Conservation (phyloP, 2,888 invertebrate genomes). For the Idaea biselata region DNA sequence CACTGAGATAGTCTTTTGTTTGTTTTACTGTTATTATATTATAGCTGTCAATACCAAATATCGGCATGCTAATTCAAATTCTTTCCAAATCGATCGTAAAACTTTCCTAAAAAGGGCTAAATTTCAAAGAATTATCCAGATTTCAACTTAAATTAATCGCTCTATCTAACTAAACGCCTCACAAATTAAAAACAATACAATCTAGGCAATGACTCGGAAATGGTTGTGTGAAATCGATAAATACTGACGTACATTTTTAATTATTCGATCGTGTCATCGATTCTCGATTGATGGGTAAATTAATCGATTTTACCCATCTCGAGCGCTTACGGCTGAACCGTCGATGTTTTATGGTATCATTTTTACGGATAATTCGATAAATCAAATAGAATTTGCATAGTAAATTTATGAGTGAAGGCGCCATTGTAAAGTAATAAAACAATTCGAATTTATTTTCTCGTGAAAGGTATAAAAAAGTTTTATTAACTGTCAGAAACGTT, state of each 20-base stretch:
- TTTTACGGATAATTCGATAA: not conserved
- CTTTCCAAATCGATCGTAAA: too few relatives aligned
- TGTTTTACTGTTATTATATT: too few relatives aligned
- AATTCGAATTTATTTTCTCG: not conserved
- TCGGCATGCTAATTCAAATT: too few relatives aligned
- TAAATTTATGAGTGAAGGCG: not conserved
- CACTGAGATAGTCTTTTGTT: too few relatives aligned
- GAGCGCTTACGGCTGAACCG: too few relatives aligned
- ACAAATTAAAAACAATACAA: not conserved
- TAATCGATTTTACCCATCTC: not conserved
- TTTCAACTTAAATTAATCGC: too few relatives aligned
- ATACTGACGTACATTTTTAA: conserved; percentile 18
- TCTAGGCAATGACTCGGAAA: conserved; percentile 34
- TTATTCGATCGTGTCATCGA: not conserved
- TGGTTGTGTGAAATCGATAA: conserved; percentile 52
- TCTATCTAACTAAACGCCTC: too few relatives aligned
- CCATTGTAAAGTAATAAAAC: not conserved
- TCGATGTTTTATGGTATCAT: not conserved
- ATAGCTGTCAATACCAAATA: too few relatives aligned
- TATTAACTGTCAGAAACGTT: not conserved
- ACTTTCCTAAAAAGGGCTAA: too few relatives aligned
- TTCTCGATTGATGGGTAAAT: not conserved
- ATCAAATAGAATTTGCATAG: not conserved
- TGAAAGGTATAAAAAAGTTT: too few relatives aligned
- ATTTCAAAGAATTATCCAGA: too few relatives aligned